These are phyloP conservation scores for Chironomus tepperi DNA, from an alignment of 1,140 invertebrate genomes.

Conservation along the genomic window DNA sequence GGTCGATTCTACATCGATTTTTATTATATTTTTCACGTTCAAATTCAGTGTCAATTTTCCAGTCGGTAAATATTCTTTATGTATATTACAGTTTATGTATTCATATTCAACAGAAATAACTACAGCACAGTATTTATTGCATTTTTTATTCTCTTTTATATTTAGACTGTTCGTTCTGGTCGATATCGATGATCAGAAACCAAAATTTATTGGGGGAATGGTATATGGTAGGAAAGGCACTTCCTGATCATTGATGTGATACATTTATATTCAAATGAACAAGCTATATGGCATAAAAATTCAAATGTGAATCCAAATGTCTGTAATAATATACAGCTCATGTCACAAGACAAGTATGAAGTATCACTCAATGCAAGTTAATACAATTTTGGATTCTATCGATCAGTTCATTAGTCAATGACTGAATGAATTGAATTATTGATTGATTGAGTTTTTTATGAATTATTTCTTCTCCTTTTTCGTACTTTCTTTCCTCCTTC, in stretches of 20 bases:
- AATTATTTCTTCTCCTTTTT: too few relatives aligned
- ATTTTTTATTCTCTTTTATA: too few relatives aligned
- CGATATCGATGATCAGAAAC: neutral
- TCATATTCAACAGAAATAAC: neutral
- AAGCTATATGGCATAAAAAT: neutral
- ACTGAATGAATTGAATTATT: too few relatives aligned
- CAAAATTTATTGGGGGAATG: neutral
- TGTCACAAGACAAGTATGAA: too few relatives aligned
- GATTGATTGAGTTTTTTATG: too few relatives aligned
- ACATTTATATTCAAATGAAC: conserved; percentile 14
- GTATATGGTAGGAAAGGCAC: neutral
- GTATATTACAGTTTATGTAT: neutral
- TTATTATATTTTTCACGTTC: neutral
- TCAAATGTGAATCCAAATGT: neutral
- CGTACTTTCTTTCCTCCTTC: too few relatives aligned
- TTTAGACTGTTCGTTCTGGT: too few relatives aligned
- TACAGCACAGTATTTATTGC: neutral
- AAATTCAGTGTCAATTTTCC: conserved; percentile 8
- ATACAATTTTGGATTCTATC: too few relatives aligned
- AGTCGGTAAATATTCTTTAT: neutral
- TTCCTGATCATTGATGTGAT: conserved; percentile 12
- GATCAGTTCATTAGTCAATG: too few relatives aligned
- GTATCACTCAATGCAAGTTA: too few relatives aligned
- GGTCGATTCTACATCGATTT: neutral
- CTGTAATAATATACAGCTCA: neutral